Percentiles rank a stretch among this genome's conserved stretches.
Conservation (phyloP, 1,140 invertebrate genomes). For the Ylistrum balloti region DNA sequence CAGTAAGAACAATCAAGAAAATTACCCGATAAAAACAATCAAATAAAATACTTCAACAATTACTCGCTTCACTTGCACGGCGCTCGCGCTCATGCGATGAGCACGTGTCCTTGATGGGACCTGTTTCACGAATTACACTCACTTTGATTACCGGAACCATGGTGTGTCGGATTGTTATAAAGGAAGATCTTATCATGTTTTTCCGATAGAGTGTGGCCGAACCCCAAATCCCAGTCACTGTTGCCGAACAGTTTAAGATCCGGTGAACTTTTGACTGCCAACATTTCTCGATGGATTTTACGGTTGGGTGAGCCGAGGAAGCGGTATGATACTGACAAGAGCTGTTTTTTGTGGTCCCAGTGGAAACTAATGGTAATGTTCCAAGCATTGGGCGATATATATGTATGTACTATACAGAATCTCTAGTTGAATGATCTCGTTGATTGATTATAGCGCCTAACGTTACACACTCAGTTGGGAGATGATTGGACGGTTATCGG, state of each 20-base stretch:
- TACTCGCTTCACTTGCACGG: background rate
- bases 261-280: conserved; percentile 37
- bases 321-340: background rate
- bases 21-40: conserved; percentile 9
- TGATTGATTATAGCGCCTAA: background rate
- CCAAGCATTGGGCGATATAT: background rate
- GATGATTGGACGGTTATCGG: too few relatives aligned
- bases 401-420: background rate
- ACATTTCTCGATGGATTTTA: background rate
- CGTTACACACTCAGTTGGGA: background rate
- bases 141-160: background rate
- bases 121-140: background rate
- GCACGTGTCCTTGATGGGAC: background rate
- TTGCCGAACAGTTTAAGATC: conserved; percentile 1
- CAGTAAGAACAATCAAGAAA: background rate
- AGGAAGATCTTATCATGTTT: background rate
- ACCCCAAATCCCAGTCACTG: background rate
- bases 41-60: conserved; percentile 9
- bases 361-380: background rate
- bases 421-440: background rate
- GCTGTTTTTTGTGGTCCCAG: background rate
- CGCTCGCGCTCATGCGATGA: background rate
- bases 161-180: background rate
- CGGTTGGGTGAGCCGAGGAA: background rate
- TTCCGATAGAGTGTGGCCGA: background rate